Base-by-base conservation (phyloP, 1,140 invertebrate genomes). In the Holcopasites calliopsidis region DNA sequence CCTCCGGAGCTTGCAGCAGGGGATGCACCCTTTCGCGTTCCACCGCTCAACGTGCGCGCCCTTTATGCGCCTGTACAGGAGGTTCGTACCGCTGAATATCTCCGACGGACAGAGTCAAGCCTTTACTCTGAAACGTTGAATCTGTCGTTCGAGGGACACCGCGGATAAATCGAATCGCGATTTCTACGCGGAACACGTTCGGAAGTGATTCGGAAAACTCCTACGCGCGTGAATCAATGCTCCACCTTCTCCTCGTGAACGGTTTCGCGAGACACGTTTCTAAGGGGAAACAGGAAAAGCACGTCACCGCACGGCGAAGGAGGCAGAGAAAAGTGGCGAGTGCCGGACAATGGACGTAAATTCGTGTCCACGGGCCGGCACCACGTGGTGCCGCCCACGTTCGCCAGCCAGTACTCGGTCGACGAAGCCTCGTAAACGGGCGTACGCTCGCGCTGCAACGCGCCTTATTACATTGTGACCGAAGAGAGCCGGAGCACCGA, bases 311-410 rank as follows among this genome's bases (percentile, higher is more conserved):
- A 44, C 58, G 33, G 49, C 65, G 23, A 47, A n/a, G 47, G 35
- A 73, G 50, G 74, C 68, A 69, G 75, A n/a, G n/a, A 76, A 85
- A 84, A 84, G 83, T 72, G 79, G 62, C 82, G 82, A 81, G 82
- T 76, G 35, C 47, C 70, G 72, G 79, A 85, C 83, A 85, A 85
- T 84, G 79, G 82, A 79, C 83, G 82, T 85, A 85, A 85, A 85
- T 84, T 85, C 76, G 83, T 79, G 71, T 52, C 69, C 75, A 50
- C 49, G 26, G 75, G 60, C 57, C 61, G 71, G 35, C 79, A 52
- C 74, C 75, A 79, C 77, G 79, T 81, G 80, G 61, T 57, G 80
- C 74, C 83, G 83, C 83, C 83, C 84, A 85, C 83, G 73, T 82
- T 74, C 76, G 61, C 79, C 72, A 71, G 76, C 52, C 74, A 76